Evolutionary conservation across 2,797 vertebrate species (phyloP).

Genomic region (Enteromius treurensis): DNA sequence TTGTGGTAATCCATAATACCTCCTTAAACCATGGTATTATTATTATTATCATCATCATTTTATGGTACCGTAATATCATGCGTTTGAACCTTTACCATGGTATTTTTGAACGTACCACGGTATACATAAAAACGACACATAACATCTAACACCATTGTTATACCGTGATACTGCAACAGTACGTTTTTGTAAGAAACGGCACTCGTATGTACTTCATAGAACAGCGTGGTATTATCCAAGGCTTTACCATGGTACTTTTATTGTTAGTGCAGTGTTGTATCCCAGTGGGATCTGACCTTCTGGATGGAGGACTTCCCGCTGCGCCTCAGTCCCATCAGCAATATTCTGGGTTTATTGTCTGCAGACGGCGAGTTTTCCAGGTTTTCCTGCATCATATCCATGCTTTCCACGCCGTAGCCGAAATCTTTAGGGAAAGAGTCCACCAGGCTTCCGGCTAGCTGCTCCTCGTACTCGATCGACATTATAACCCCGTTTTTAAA

Average conservation of each 20-base stretch:
- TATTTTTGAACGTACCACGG: not conserved
- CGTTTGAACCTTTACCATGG: not conserved
- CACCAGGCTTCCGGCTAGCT: conserved; percentile 88
- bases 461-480: conserved; percentile 92
- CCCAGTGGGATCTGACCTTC: conserved; percentile 80
- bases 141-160: not conserved
- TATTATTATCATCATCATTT: too few relatives aligned
- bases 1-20: not conserved
- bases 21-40: not conserved
- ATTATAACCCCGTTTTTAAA: conserved; percentile 65
- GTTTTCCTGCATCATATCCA: conserved; percentile 76
- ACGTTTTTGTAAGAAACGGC: not conserved
- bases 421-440: conserved; percentile 98
- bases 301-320: conserved; percentile 99
- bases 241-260: not conserved
- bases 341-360: conserved; percentile 93
- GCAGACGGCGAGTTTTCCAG: conserved; percentile 83
- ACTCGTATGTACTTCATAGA: not conserved
- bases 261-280: conserved; percentile 7
- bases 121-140: not conserved
- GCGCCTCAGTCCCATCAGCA: conserved; percentile 95
- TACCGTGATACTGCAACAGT: not conserved
- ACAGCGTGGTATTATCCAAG: not conserved
- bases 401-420: conserved; percentile 93
- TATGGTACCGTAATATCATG: too few relatives aligned